Conservation (phyloP, 1,140 invertebrate species). For the Hormaphis cornu region DNA sequence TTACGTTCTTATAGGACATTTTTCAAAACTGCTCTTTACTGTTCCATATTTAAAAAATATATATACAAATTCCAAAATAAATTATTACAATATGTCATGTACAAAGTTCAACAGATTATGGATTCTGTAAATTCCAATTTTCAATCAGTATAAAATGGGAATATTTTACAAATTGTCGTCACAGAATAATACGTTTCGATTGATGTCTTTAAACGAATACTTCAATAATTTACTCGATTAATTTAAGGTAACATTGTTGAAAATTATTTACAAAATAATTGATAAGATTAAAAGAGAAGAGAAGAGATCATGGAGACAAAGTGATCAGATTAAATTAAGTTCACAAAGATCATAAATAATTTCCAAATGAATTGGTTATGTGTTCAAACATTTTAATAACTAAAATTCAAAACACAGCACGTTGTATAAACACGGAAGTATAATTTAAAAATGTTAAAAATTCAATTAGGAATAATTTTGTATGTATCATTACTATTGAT, state of each 20-base stretch:
- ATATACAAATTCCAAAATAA: conserved; percentile 6
- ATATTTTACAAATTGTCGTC: conserved; percentile 1
- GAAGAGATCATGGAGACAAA: too few relatives aligned
- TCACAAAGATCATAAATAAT: neutral
- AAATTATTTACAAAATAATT: neutral
- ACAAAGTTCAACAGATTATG: neutral
- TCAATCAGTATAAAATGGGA: neutral
- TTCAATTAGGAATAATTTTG: neutral
- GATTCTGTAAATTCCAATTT: neutral
- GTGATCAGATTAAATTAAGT: neutral
- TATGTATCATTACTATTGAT: neutral
- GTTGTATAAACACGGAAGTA: too few relatives aligned
- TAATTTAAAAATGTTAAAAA: neutral
- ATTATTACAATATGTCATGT: neutral
- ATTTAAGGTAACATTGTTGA: neutral
- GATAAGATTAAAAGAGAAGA: neutral
- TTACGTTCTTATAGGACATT: too few relatives aligned
- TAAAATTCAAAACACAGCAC: neutral
- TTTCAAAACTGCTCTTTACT: neutral
- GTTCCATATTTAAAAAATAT: conserved; percentile 4
- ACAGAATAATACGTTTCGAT: neutral
- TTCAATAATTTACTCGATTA: neutral
- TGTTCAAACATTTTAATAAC: neutral
- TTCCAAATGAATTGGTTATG: neutral
- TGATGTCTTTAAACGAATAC: neutral